A percentile compares a stretch with the other conserved stretches of the same genome.
phyloP scores from a whole-genome alignment of 2,888 invertebrate species.

The Macrophya alboannulata region DNA sequence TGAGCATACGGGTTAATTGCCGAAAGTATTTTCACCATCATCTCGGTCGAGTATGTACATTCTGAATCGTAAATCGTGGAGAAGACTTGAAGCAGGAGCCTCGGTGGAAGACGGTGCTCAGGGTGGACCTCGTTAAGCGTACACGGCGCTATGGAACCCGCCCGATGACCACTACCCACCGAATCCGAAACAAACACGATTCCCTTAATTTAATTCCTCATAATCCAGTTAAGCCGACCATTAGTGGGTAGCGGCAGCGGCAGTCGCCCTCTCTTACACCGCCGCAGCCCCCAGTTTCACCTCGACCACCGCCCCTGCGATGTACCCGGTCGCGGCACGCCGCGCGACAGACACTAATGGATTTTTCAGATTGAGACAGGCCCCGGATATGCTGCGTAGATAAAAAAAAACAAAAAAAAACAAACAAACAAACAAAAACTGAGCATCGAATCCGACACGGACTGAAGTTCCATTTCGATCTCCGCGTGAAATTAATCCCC shows the following conservation, averaged over 20 bases:
- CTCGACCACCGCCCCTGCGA: slow-evolving; percentile 57
- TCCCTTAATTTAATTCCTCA: slow-evolving; percentile 74
- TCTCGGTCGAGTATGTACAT: neutral
- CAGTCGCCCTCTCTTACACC: slow-evolving; percentile 57
- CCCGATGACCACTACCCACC: slow-evolving; percentile 57
- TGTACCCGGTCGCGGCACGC: slow-evolving; percentile 45
- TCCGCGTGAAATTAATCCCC: neutral
- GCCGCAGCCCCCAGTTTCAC: slow-evolving; percentile 28
- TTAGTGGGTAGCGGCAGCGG: slow-evolving; percentile 68
- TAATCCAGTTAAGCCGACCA: slow-evolving; percentile 75
- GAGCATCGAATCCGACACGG: slow-evolving; percentile 3
- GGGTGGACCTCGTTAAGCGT: slow-evolving; percentile 53
- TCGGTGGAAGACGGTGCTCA: slow-evolving; percentile 26
- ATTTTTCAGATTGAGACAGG: slow-evolving; percentile 76
- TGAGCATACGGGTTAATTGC: neutral
- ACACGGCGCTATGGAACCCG: slow-evolving; percentile 51
- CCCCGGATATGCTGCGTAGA: slow-evolving; percentile 63
- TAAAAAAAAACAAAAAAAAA: too few relatives aligned
- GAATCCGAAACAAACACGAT: slow-evolving; percentile 71
- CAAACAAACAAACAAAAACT: slow-evolving; percentile 65
- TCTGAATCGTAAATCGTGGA: slow-evolving; percentile 25
- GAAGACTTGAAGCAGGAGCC: neutral
- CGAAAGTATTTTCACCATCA: neutral
- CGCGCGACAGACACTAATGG: slow-evolving; percentile 71
- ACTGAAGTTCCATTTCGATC: neutral